Percentiles rank a stretch among this genome's conserved stretches.
phyloP scores from a whole-genome alignment of 1,140 invertebrate species.

The Anoplophora glabripennis region DNA sequence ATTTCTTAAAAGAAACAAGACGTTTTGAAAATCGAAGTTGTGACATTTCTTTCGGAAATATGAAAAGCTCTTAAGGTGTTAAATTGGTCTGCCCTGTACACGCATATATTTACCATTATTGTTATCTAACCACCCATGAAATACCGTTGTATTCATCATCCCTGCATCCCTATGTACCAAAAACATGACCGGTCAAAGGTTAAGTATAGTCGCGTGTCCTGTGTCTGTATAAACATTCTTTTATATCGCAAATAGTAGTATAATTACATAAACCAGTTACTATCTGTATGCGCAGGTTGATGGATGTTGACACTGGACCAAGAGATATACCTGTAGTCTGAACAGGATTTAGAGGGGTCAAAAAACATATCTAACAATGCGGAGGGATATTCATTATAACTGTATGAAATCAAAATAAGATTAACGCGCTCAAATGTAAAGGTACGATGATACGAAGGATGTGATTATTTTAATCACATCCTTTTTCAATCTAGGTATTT shows the following conservation, averaged over 20 bases:
- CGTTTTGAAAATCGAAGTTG: no score
- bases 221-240: slow-evolving; percentile 11
- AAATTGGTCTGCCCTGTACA: no score
- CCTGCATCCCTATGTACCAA: no score
- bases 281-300: neutral
- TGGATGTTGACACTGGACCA: slow-evolving; percentile 16
- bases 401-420: neutral
- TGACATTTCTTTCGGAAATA: no score
- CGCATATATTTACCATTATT: no score
- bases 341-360: slow-evolving; percentile 5
- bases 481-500: no score
- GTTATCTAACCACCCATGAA: no score
- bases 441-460: neutral
- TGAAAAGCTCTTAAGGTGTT: no score
- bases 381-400: neutral
- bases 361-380: neutral
- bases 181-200: slow-evolving; percentile 6
- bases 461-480: no score
- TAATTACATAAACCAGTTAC: slow-evolving; percentile 2
- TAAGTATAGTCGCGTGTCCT: slow-evolving; percentile 20
- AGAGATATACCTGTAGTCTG: neutral
- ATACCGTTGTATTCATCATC: no score
- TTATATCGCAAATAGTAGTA: neutral
- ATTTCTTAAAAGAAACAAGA: no score
- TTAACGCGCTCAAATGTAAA: neutral